A percentile compares a stretch with the other conserved stretches of the same genome.
Evolutionary conservation across 2,113 vertebrate species (phyloP).

Genomic region (Microcebus ravelobensis): DNA sequence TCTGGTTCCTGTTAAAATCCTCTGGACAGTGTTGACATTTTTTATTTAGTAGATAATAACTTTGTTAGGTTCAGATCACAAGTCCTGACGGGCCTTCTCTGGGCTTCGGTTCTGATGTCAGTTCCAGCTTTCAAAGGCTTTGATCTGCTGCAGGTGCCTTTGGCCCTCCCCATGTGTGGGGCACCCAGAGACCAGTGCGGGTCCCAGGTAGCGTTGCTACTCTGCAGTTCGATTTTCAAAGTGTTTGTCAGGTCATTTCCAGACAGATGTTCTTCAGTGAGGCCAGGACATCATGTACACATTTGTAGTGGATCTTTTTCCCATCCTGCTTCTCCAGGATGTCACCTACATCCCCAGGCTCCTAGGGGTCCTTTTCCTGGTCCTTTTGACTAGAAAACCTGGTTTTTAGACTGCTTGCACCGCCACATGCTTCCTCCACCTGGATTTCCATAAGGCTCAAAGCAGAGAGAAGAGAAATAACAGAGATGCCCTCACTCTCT

Average conservation of each 20-base stretch:
- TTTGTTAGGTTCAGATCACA: not conserved
- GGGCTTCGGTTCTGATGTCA: not conserved
- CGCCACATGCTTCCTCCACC: not conserved
- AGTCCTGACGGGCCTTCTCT: not conserved
- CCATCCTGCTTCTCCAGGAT: not conserved
- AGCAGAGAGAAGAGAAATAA: not conserved
- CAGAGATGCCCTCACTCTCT: not conserved
- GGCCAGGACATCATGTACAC: not conserved
- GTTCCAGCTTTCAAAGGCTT: not conserved
- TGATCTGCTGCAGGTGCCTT: not conserved
- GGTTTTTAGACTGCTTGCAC: not conserved
- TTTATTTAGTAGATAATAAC: not conserved
- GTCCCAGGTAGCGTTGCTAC: not conserved
- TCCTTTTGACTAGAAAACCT: not conserved
- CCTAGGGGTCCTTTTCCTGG: not conserved
- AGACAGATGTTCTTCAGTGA: not conserved
- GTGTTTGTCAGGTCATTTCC: not conserved
- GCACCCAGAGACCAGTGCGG: not conserved
- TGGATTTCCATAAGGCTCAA: not conserved
- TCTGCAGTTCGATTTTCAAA: not conserved
- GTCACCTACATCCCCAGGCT: not conserved
- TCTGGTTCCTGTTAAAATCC: not conserved
- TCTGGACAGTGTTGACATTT: not conserved
- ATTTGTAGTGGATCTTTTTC: not conserved
- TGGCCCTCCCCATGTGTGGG: not conserved